These are phyloP conservation scores for Chloroclysta siterata DNA, from an alignment of 2,888 invertebrate species.

Conservation along the genomic window DNA sequence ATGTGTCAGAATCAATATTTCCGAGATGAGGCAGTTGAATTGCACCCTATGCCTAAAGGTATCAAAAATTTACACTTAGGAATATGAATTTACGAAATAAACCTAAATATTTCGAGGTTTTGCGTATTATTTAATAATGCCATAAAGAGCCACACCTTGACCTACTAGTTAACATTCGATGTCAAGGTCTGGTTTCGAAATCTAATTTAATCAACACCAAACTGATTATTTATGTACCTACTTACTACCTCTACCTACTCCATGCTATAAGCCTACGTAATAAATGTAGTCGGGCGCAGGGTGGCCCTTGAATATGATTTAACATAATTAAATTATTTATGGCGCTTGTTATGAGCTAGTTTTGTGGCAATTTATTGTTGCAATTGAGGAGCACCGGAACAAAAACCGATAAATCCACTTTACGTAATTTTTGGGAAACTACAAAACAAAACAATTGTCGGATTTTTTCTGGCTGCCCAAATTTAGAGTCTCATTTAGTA, in stretches of 20 bases:
- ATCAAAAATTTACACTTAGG: no score
- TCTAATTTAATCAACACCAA: constrained; percentile 26
- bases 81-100: constrained; percentile 25
- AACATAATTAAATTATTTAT: not conserved
- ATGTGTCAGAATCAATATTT: no score
- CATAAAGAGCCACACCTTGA: constrained; percentile 36
- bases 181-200: constrained; percentile 44
- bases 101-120: constrained; percentile 18
- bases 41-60: no score
- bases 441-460: no score
- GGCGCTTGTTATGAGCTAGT: no score
- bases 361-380: no score
- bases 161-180: constrained; percentile 29
- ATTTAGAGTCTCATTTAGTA: no score
- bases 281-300: not conserved
- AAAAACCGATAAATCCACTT: no score
- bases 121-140: constrained; percentile 33
- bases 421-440: no score
- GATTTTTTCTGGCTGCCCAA: no score
- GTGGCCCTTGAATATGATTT: constrained; percentile 1
- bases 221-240: constrained; percentile 25
- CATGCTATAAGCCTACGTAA: constrained; percentile 3
- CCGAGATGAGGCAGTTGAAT: no score
- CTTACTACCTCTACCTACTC: not conserved
- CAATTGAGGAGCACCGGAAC: no score